Evolutionary conservation across 1,140 invertebrate species (phyloP), one percentile per base, ranked within the genome.

Genomic region (Pinna nobilis): DNA sequence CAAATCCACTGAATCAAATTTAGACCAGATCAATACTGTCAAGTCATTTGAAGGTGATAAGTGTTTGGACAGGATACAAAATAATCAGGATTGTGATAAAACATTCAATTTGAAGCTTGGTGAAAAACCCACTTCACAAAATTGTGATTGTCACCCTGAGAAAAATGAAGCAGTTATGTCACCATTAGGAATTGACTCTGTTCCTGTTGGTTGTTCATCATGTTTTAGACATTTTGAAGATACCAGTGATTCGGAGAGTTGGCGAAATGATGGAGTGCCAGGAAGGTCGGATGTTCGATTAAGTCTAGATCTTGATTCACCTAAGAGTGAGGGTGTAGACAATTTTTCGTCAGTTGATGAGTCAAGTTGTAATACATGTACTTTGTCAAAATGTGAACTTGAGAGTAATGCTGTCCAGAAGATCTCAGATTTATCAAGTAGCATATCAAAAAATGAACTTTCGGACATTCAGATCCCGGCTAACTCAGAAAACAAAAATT

Each of bases 261-360:
- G 59, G 59, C 28, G 39, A 25, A 41, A 63, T 23, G 59, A 63
- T 25, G 59, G 59, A 41, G 39, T 11, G 39, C 39, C 39, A n/a
- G 37, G 37, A 9, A 63, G 59, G 28, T 32, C 32, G 7, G 59
- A 63, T 28, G 37, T 63, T n/a, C n/a, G 59, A 41, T 37, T 63
- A n/a, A 63, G 59, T 63, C 18, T 63, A 25, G 59, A 63, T 44
- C 39, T 63, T 41, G 59, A 63, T 41, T 63, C 59, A 11, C 59
- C 59, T 13, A 63, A 63, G 28, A 63, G 59, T 44, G 59, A 63
- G 25, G 18, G 39, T 7, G 23, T n/a, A 25, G 55, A 59, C n/a
- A 59, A 59, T 59, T 7, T 50, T 53, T 67, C 64, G 53, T 50
- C 49, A 3, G 64, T n/a, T n/a, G n/a, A n/a, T n/a, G n/a, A n/a